Percentiles rank a stretch among this genome's conserved stretches.
Evolutionary conservation across 1,140 invertebrate species (phyloP).

Genomic region (Trichonephila inaurata): DNA sequence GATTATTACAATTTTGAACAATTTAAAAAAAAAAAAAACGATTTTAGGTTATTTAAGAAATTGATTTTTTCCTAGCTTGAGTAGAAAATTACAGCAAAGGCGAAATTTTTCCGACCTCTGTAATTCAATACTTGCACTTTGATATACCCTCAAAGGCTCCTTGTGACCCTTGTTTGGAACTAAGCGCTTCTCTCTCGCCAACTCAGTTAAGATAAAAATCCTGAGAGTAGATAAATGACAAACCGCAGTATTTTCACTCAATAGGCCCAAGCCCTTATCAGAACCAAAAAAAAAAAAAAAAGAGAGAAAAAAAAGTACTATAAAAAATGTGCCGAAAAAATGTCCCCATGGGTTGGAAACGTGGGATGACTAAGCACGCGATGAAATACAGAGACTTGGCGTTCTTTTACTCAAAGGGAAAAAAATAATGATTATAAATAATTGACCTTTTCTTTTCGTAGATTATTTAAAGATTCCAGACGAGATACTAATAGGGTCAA

Average conservation of each 20-base stretch:
- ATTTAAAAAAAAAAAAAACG: too few species aligned
- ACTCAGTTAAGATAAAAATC: background rate
- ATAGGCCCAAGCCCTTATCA: background rate
- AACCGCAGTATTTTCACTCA: background rate
- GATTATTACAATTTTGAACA: too few species aligned
- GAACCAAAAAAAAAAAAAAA: background rate
- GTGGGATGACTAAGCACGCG: background rate
- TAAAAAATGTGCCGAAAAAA: background rate
- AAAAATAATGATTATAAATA: background rate
- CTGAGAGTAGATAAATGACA: background rate
- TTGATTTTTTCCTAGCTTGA: too few species aligned
- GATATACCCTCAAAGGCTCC: background rate
- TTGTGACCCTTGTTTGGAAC: background rate
- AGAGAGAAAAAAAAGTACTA: background rate
- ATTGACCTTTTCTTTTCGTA: background rate
- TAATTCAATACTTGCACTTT: background rate
- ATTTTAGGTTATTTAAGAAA: too few species aligned
- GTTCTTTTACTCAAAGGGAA: background rate
- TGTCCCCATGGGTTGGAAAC: background rate
- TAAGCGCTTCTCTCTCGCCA: background rate
- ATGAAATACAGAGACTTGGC: background rate
- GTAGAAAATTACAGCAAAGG: too few species aligned
- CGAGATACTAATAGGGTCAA: too few species aligned
- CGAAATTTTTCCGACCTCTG: too few species aligned
- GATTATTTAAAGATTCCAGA: background rate